These are phyloP conservation scores for Hermetia illucens DNA, from an alignment of 1,140 invertebrate species.

Conservation along the genomic window DNA sequence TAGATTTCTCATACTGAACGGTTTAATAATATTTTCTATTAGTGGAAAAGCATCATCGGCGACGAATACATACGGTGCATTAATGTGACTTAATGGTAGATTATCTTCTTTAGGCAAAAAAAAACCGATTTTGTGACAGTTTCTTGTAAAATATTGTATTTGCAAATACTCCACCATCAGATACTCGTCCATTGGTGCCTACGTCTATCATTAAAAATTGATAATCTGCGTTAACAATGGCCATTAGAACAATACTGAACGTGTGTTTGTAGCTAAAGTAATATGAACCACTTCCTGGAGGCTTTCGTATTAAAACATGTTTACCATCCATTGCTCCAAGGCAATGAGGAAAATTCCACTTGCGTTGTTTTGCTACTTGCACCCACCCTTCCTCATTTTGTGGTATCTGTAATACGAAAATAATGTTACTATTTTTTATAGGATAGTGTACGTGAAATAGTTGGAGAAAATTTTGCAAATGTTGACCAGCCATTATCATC, in stretches of 20 bases:
- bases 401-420: no score
- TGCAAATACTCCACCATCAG: conserved; percentile 31
- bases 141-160: conserved; percentile 12
- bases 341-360: conserved; percentile 26
- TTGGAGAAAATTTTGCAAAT: no score
- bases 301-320: conserved; percentile 16
- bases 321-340: conserved; percentile 28
- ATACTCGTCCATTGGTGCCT: conserved; percentile 27
- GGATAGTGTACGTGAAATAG: no score
- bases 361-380: conserved; percentile 4
- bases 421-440: no score
- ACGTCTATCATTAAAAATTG: conserved; percentile 30
- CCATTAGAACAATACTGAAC: conserved; percentile 31
- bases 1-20: conserved; percentile 14
- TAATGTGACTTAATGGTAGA: conserved; percentile 11
- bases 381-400: no score
- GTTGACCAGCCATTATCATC: no score
- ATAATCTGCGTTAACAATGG: conserved; percentile 30
- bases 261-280: conserved; percentile 33
- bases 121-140: conserved; percentile 7
- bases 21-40: conserved; percentile 23
- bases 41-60: conserved; percentile 30
- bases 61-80: conserved; percentile 20
- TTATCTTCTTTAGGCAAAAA: conserved; percentile 10
- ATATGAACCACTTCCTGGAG: conserved; percentile 18